A percentile compares a stretch with the other conserved stretches of the same genome.
Conservation (phyloP, 2,888 invertebrate genomes). For the Brassicogethes aeneus region DNA sequence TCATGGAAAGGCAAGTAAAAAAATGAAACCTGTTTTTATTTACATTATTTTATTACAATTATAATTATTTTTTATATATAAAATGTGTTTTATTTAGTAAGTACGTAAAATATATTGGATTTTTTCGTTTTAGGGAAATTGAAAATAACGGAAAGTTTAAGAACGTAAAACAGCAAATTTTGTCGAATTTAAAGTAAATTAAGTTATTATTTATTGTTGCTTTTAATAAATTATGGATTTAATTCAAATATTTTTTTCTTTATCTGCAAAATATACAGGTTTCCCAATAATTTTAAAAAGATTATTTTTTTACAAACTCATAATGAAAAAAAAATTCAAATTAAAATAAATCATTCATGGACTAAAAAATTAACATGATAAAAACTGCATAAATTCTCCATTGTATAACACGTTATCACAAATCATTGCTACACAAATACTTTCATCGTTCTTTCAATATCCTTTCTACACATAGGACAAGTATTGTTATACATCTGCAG, state of each 20-base stretch:
- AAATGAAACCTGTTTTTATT: neutral
- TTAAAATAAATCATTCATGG: no score
- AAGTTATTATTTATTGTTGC: no score
- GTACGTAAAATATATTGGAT: neutral
- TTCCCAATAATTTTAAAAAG: no score
- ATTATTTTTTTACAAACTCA: no score
- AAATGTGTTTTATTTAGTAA: slow-evolving; percentile 1
- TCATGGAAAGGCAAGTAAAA: slow-evolving; percentile 41
- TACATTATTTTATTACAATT: slow-evolving; percentile 5
- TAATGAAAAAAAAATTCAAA: no score
- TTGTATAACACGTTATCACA: no score
- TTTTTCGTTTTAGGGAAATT: slow-evolving; percentile 22
- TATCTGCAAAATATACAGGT: no score
- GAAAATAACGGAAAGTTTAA: slow-evolving; percentile 17
- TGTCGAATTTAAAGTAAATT: no score
- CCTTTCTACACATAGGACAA: slow-evolving; percentile 48
- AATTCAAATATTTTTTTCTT: no score
- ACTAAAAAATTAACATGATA: no score
- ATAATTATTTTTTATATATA: neutral
- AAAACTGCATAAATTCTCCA: no score
- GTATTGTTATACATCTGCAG: slow-evolving; percentile 43
- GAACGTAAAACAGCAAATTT: slow-evolving; percentile 20
- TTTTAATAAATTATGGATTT: no score
- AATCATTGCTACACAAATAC: slow-evolving; percentile 47
- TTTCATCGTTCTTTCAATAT: slow-evolving; percentile 47